phyloP scores from a whole-genome alignment of 2,113 vertebrate genomes.

The Phainopepla nitens region DNA sequence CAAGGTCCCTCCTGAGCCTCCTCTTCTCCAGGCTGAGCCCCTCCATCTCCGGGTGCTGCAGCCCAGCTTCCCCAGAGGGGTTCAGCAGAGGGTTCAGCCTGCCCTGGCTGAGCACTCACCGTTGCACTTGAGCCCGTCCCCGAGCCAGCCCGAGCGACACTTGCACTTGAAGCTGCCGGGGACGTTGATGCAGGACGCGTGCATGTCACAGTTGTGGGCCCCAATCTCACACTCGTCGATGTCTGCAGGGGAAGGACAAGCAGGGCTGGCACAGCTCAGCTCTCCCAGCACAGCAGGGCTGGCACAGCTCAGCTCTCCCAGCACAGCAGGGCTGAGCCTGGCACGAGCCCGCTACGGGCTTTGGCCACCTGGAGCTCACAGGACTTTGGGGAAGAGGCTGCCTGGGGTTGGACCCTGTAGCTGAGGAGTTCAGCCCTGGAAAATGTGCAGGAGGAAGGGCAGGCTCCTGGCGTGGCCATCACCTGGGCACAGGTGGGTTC shows the following conservation, averaged over 20 bases:
- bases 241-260: slow-evolving; percentile 68
- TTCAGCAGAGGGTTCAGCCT: neutral
- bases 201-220: slow-evolving; percentile 88
- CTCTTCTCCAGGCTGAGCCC: neutral
- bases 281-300: neutral
- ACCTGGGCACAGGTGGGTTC: neutral
- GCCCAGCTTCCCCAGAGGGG: neutral
- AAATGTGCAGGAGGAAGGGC: neutral
- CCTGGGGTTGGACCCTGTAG: neutral
- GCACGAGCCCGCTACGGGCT: fast-evolving
- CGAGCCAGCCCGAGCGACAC: slow-evolving; percentile 87
- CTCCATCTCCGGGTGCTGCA: neutral
- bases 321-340: neutral
- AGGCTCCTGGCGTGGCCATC: neutral
- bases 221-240: slow-evolving; percentile 90
- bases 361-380: neutral
- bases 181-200: slow-evolving; percentile 87
- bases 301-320: too few relatives aligned
- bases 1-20: fast-evolving
- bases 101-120: slow-evolving; percentile 73
- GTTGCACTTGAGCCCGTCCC: slow-evolving; percentile 86
- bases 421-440: neutral
- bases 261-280: neutral
- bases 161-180: slow-evolving; percentile 93
- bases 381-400: neutral